These are phyloP conservation scores for Synergus umbraculus DNA, from an alignment of 2,888 invertebrate genomes.

Conservation along the genomic window DNA sequence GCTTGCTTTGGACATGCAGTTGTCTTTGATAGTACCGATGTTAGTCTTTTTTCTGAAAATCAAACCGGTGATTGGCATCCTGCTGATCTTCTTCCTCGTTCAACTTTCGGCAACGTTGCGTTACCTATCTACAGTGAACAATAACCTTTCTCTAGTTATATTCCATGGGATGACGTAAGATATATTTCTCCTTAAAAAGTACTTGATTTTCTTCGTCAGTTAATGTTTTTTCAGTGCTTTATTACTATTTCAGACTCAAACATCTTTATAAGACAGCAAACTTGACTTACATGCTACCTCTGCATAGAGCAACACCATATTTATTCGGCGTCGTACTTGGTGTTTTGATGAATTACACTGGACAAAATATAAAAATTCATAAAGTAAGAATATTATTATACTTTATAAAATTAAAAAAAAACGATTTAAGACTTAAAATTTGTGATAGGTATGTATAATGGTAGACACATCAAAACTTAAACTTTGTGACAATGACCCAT, in stretches of 20 bases:
- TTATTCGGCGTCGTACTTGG: conserved; percentile 83
- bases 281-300: conserved; percentile 81
- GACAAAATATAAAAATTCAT: conserved; percentile 73
- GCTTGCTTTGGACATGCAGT: conserved; percentile 86
- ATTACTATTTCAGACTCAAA: conserved; percentile 79
- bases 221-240: conserved; percentile 36
- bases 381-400: conserved; percentile 66
- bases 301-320: conserved; percentile 84
- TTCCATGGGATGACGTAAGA: conserved; percentile 85
- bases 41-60: conserved; percentile 83
- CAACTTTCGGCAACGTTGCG: conserved; percentile 82
- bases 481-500: too few relatives aligned
- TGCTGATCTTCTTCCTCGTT: conserved; percentile 80
- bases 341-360: conserved; percentile 79
- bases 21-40: conserved; percentile 83
- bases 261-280: conserved; percentile 85
- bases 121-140: conserved; percentile 81
- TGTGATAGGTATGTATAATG: too few relatives aligned
- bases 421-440: too few relatives aligned
- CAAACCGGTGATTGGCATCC: conserved; percentile 79
- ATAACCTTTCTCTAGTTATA: conserved; percentile 82
- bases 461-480: too few relatives aligned
- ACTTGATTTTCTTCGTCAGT: conserved; percentile 35
- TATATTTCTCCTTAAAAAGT: background rate
- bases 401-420: background rate